Base-by-base conservation (phyloP, 2,888 invertebrate genomes). In the Elysia crispata region DNA sequence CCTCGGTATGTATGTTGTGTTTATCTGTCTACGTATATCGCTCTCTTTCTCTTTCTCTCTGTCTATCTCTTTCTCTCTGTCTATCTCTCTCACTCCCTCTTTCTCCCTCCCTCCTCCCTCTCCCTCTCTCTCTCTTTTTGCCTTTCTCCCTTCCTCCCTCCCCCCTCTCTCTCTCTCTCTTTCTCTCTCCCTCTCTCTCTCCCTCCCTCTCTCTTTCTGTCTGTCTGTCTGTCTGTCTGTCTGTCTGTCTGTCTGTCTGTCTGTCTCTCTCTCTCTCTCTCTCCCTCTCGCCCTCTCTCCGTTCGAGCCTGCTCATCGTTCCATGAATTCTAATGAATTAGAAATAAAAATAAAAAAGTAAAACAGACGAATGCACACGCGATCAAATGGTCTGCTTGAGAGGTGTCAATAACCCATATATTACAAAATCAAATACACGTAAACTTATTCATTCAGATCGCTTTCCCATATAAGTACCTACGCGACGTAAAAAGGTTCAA, bases 11-110 rank as follows among this genome's bases (percentile, higher is more conserved):
- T 5, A 13, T 25, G 6, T 13, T 28, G 23, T 28, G 30, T 33
- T 33, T 75, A 60, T 30, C 75, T 75, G 60, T 57, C 60, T 57
- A 60, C n/a, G n/a, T 57, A n/a, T 57, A 20, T 33, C n/a, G 5
- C 20, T 25, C 28, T 60, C 60, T 60, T 15, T 57, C 60, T 60
- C 20, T 5, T 23, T 30, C 28, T 6, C 5, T 41, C 41, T 6
- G 5, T 11, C 41, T 28, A 20, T 60, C 31, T 70, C 33, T 31
- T 20, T 70, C 69, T 70, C 69, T 70, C 69, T 70, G 18, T 70
- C 33, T 70, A n/a, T 70, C 31, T 70, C 69, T 70, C 54, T 50
- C 18, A 50, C 73, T 30, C 8, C 57, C 74, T 30, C 13, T 30
- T 31, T 57, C 23, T 60, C 60, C 28, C 13, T 60, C 13, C 30